Conservation (phyloP, 2,113 vertebrate species). For the Gobius niger region DNA sequence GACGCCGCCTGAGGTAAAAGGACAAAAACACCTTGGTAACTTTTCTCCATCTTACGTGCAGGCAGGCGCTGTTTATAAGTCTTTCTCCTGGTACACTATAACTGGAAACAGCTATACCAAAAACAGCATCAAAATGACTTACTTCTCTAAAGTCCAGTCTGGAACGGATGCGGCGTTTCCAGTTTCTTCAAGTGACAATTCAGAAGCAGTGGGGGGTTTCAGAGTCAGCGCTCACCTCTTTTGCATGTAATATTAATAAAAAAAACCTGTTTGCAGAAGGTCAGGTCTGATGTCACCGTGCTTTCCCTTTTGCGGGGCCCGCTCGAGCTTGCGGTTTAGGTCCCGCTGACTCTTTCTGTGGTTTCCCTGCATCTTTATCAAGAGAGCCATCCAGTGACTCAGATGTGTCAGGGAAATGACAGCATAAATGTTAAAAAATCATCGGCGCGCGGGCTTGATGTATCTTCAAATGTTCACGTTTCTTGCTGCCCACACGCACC, state of each 20-base stretch:
- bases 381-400: conserved; percentile 28
- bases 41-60: too few relatives aligned
- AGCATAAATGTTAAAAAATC: conserved; percentile 28
- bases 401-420: conserved; percentile 1
- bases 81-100: background rate
- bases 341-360: conserved; percentile 44
- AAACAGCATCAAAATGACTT: background rate
- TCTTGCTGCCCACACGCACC: conserved; percentile 39
- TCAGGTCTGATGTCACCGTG: conserved; percentile 65
- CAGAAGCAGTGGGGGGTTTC: background rate
- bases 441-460: background rate
- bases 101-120: background rate
- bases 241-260: conserved; percentile 35
- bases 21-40: too few relatives aligned
- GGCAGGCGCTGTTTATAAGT: too few relatives aligned
- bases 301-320: conserved; percentile 47
- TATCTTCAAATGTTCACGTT: background rate
- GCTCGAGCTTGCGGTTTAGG: conserved; percentile 26
- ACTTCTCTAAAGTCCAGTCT: conserved; percentile 14
- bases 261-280: conserved; percentile 50
- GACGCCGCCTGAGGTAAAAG: too few relatives aligned
- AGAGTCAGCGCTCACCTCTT: conserved; percentile 7
- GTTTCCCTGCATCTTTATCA: conserved; percentile 44
- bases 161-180: conserved; percentile 20
- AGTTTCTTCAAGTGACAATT: conserved; percentile 8